Percentiles rank a stretch among this genome's conserved stretches.
phyloP scores from a whole-genome alignment of 2,797 vertebrate genomes.

The Sebastes oblongus region DNA sequence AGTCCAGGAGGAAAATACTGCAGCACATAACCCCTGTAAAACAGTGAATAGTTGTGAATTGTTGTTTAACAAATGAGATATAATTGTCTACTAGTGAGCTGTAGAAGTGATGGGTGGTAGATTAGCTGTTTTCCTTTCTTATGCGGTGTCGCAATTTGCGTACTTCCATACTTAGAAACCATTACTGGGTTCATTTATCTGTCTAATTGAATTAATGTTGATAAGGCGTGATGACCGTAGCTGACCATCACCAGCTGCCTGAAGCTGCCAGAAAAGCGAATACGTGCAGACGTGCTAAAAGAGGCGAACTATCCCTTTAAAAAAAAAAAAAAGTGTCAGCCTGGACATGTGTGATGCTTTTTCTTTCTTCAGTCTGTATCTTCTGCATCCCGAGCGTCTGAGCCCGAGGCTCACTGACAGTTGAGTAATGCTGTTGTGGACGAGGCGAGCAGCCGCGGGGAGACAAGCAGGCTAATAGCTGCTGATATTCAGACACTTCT shows the following conservation, averaged over 20 bases:
- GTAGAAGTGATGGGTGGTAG: not conserved
- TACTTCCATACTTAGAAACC: too few species aligned
- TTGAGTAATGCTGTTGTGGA: slow-evolving; percentile 36
- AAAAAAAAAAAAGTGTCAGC: not conserved
- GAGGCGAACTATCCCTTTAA: not conserved
- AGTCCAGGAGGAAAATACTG: not conserved
- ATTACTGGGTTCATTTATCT: too few species aligned
- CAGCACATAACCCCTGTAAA: not conserved
- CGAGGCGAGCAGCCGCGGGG: slow-evolving; percentile 21
- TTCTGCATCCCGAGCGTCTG: not conserved
- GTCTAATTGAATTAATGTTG: too few species aligned
- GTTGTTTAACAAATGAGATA: not conserved
- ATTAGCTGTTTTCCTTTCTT: not conserved
- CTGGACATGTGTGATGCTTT: not conserved
- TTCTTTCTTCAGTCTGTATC: not conserved
- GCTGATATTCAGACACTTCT: slow-evolving; percentile 64
- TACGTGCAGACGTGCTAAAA: not conserved
- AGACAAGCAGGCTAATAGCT: slow-evolving; percentile 64
- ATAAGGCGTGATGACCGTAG: too few species aligned
- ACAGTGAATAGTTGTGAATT: not conserved
- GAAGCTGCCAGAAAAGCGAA: not conserved
- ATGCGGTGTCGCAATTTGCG: too few species aligned
- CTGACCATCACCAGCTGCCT: too few species aligned
- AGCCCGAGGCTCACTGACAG: slow-evolving; percentile 37
- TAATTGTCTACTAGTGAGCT: not conserved